These are phyloP conservation scores for Druon quercuslanigerum DNA, from an alignment of 1,140 invertebrate species.

Conservation along the genomic window DNA sequence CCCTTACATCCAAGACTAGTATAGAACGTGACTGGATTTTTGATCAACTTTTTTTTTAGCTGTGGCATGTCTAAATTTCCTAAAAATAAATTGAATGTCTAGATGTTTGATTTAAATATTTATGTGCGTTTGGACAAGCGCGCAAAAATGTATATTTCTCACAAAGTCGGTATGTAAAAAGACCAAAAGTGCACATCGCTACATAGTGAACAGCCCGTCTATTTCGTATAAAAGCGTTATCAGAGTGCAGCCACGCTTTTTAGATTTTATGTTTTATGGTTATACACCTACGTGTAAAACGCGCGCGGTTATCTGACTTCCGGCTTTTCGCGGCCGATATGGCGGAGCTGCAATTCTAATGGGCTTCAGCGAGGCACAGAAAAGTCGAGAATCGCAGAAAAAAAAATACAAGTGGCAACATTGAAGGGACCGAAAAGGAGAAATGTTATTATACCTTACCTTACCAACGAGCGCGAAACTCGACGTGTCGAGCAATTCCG, in stretches of 20 bases:
- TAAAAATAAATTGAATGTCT: too few species aligned
- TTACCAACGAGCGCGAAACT: slow-evolving; percentile 16
- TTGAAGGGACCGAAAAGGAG: slow-evolving; percentile 8
- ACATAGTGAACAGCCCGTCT: slow-evolving; percentile 43
- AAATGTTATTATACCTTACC: slow-evolving; percentile 13
- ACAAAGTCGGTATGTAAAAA: not conserved
- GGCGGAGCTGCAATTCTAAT: slow-evolving; percentile 33
- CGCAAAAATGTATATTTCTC: not conserved
- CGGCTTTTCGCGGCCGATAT: slow-evolving; percentile 42
- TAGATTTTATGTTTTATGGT: slow-evolving; percentile 56
- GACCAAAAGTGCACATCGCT: slow-evolving; percentile 1
- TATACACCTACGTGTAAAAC: slow-evolving; percentile 48
- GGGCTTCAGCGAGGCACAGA: slow-evolving; percentile 27
- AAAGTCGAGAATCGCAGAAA: slow-evolving; percentile 29
- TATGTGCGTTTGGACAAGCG: not conserved
- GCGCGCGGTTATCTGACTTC: slow-evolving; percentile 49
- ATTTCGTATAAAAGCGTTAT: slow-evolving; percentile 52
- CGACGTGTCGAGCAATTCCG: slow-evolving; percentile 19
- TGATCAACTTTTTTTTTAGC: too few species aligned
- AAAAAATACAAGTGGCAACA: slow-evolving; percentile 1
- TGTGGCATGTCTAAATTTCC: too few species aligned
- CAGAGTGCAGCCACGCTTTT: slow-evolving; percentile 47
- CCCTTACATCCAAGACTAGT: too few species aligned
- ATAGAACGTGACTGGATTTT: too few species aligned
- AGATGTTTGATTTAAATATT: too few species aligned